Conservation (phyloP, 2,113 vertebrate genomes). For the Taxidea taxus region DNA sequence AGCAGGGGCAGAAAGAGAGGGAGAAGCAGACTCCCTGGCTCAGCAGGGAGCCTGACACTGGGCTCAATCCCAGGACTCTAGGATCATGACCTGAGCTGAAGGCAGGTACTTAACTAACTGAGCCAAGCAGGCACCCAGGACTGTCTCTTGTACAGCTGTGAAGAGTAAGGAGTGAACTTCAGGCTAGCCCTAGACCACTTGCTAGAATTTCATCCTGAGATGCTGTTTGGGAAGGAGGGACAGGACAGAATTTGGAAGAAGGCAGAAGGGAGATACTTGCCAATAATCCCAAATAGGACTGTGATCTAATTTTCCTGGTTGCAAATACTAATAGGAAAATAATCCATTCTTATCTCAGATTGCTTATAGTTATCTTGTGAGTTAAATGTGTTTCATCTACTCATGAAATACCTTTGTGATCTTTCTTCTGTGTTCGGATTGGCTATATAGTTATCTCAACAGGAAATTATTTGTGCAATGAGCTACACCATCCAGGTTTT, state of each 20-base stretch:
- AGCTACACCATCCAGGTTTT: not conserved
- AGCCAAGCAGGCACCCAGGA: too few relatives aligned
- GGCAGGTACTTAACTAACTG: too few relatives aligned
- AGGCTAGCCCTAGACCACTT: not conserved
- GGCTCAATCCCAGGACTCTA: too few relatives aligned
- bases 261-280: not conserved
- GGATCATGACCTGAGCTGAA: too few relatives aligned
- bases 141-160: not conserved
- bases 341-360: not conserved
- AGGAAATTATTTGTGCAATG: slow-evolving; percentile 9
- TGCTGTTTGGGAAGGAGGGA: not conserved
- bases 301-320: not conserved
- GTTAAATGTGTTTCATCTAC: not conserved
- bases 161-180: not conserved
- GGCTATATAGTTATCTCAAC: not conserved
- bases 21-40: too few relatives aligned
- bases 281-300: not conserved
- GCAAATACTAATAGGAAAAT: not conserved
- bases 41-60: too few relatives aligned
- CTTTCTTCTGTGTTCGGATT: not conserved
- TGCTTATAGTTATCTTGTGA: not conserved
- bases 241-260: not conserved
- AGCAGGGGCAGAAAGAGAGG: too few relatives aligned
- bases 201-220: not conserved
- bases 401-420: not conserved